Evolutionary conservation across 1,140 invertebrate genomes (phyloP), one percentile per base, ranked within the genome.

Genomic region (Daktulosphaira vitifoliae): DNA sequence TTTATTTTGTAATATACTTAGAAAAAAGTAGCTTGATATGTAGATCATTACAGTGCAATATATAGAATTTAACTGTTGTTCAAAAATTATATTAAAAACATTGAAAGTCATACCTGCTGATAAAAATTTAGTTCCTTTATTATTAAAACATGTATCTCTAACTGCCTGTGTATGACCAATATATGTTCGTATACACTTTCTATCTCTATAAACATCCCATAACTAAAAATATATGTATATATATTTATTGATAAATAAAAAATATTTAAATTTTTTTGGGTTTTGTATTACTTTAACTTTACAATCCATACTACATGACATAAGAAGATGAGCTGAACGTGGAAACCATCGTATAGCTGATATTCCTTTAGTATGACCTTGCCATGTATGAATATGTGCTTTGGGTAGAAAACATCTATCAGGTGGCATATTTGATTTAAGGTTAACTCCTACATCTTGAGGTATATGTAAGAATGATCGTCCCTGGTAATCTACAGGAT

Each of bases 351-450:
- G 81, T 64, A 98, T 94, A 4, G 92, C 89, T 2, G 94, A 87
- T 69, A 99, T 86, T n/a, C 94, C 94, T 76, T 99, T 98, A 0
- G 88, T 92, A 77, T 99, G 97, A 0, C 95, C 96, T 69, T 88
- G 84, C 91, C 95, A 99, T 0, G 92, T 95, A 75, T 96, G 91
- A 66, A 99, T 89, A 69, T 94, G 89, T 42, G 92, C 85, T 79
- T 99, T 99, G 22, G 97, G 97, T 66, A 99, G 79, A 75, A 98
- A 99, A 77, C 97, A 99, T 73, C 90, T 90, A 52, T 92, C 89
- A 0, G 96, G 96, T 22, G 91, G 89, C 13, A 86, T 83, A 68
- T 94, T 91, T n/a, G 89, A 88, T 44, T 86, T 85, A 8, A 99
- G 80, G 78, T 96, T 97, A 6, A 98, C 90, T 13, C 93, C 96